Base-by-base conservation (phyloP, 2,797 vertebrate genomes). In the Mus caroli region DNA sequence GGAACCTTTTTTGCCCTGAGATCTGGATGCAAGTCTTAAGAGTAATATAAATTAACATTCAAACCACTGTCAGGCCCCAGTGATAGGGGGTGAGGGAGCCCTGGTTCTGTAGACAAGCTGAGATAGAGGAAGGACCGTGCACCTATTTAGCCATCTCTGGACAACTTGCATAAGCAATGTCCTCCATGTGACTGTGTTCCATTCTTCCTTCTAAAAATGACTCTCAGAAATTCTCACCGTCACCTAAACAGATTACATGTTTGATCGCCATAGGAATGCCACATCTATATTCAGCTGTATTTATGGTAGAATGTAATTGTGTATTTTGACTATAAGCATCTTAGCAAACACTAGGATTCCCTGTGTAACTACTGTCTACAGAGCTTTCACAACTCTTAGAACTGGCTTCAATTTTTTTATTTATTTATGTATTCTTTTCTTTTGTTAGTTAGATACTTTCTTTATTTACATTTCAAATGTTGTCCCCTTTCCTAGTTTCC, bases 311-410 rank as follows among this genome's bases (percentile, higher is more conserved):
- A 2, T 64, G 60, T 52, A 87, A 69, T 9, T 83, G 2, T 24
- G 46, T 62, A 73, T 84, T 95, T 84, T 50, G 89, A n/a, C 78
- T 90, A 89, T 69, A 52, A 64, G 79, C 82, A 92, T 56, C 80
- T 93, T 90, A 90, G 8, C 56, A 52, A 86, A 14, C 4, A 34
- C 91, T 91, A 84, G 37, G 87, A 62, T 34, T 34, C 5, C 46
- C 7, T 10, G 26, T 58, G 1, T 40, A 94, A 85, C 40, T 78
- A 10, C 62, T 73, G 24, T 79, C 76, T 83, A 75, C 0, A 67
- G 22, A 0, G 50, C 6, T 64, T 91, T 52, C 20, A 50, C 52
- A 43, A 4, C n/a, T 90, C 54, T 90, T 85, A 19, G 92, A 94
- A 76, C 54, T 58, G 67, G 62, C 6, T 88, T 91, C 79, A 12